Conservation (phyloP, 2,113 vertebrate genomes). For the Gasterosteus aculeatus region DNA sequence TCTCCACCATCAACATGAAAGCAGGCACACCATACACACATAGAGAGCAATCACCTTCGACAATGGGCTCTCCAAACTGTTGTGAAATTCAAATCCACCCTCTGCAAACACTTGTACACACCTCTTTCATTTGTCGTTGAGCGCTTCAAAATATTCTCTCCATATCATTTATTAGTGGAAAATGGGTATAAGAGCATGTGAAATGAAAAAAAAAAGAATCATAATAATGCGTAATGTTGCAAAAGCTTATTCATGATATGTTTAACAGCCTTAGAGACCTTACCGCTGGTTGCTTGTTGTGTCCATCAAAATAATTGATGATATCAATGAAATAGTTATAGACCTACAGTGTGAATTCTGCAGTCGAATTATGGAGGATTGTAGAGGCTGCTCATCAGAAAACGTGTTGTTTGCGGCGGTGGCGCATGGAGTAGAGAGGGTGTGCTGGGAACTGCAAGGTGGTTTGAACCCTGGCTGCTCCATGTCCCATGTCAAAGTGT, state of each 20-base stretch:
- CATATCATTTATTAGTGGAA: slow-evolving; percentile 12
- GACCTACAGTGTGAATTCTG: slow-evolving; percentile 18
- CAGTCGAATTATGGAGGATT: slow-evolving; percentile 7
- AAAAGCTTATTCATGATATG: slow-evolving; percentile 1
- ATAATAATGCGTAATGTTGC: neutral
- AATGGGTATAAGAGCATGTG: neutral
- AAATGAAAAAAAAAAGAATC: neutral
- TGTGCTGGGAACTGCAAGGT: too few relatives aligned
- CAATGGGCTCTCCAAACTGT: slow-evolving; percentile 45
- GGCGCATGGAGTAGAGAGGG: too few relatives aligned
- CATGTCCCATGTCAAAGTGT: too few relatives aligned
- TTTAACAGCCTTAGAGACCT: slow-evolving; percentile 7
- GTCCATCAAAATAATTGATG: slow-evolving; percentile 39
- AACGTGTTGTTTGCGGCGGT: neutral
- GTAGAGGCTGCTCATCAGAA: neutral
- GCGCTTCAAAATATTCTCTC: slow-evolving; percentile 1
- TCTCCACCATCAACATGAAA: slow-evolving; percentile 71
- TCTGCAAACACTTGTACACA: slow-evolving; percentile 21
- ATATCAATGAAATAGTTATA: slow-evolving; percentile 18
- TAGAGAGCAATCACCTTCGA: slow-evolving; percentile 30
- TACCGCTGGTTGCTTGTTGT: slow-evolving; percentile 7
- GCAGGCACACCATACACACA: slow-evolving; percentile 43
- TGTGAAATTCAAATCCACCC: slow-evolving; percentile 57
- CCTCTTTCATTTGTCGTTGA: slow-evolving; percentile 17
- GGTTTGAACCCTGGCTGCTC: too few relatives aligned